Evolutionary conservation across 1,140 invertebrate species (phyloP), one percentile per base, ranked within the genome.

Genomic region (Sesamia nonagrioides): DNA sequence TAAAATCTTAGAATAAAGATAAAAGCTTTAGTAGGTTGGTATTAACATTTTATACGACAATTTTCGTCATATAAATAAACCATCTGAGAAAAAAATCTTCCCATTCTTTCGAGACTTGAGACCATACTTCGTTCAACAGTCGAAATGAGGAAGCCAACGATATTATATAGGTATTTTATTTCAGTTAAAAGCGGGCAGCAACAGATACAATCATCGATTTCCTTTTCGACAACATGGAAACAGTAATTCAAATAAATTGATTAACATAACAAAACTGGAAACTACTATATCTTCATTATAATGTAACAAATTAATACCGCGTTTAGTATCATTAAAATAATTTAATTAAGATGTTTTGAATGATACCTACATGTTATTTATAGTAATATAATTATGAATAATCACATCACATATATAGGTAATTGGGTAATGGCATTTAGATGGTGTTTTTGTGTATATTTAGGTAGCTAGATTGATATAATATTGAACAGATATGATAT

Each of bases 321-420:
- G 37, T 68, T 45, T 15, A 5, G 18, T 15, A 33, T 50, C 17
- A 68, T 68, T 68, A 68, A 68, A 68, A 68, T 68, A 68, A 68
- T 68, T 50, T 48, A 68, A 68, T 68, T 50, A 48, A 68, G 63
- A 68, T 27, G 63, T 50, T 48, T 21, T 56, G 9, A 21, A 18
- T 56, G 45, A 50, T 50, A 50, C 45, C 11, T 45, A 40, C 18
- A 1, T 60, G n/a, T 63, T 63, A 18, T 42, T 63, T n/a, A 37
- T 37, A 42, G 35, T 63, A 11, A 42, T 40, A 63, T 72, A 72
- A 56, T 72, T 72, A 72, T 72, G 50, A 72, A 72, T 72, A 56
- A 72, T 72, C 35, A 56, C 69, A 21, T 56, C 27, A 6, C 27
- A 6, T 11, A 50, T 69, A 27, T 63, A 27, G 27, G 27, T 27